phyloP scores from a whole-genome alignment of 2,888 invertebrate species.

The Trichogramma evanescens region DNA sequence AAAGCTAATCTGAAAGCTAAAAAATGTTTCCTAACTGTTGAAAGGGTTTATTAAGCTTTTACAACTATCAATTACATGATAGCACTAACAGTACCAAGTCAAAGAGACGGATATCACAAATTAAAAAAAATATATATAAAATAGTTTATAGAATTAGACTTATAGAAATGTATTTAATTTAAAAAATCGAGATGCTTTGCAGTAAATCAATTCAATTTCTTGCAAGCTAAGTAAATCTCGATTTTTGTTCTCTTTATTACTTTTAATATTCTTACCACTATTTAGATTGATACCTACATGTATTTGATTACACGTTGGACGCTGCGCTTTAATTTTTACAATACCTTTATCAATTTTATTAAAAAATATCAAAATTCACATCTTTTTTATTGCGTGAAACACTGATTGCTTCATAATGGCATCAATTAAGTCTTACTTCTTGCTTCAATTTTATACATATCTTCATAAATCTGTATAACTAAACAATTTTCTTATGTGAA shows the following conservation, averaged over 20 bases:
- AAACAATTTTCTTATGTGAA: constrained; percentile 18
- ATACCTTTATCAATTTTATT: constrained; percentile 9
- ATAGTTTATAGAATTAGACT: no score
- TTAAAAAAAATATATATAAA: no score
- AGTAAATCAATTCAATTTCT: no score
- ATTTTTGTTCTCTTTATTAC: not conserved
- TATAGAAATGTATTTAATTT: no score
- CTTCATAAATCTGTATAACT: constrained; percentile 17
- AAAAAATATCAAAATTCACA: constrained; percentile 3
- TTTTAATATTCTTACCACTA: constrained; percentile 16
- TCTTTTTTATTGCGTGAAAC: constrained; percentile 19
- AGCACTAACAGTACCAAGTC: no score
- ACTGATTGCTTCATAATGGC: constrained; percentile 31
- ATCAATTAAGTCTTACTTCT: constrained; percentile 23
- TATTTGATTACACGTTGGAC: constrained; percentile 12
- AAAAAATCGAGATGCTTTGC: no score
- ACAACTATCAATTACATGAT: no score
- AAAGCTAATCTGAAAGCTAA: no score
- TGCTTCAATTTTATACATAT: constrained; percentile 6
- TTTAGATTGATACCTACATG: constrained; percentile 14
- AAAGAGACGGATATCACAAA: no score
- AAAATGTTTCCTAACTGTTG: no score
- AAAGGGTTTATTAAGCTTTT: no score
- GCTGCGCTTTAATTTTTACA: constrained; percentile 7
- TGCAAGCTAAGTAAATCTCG: no score